Percentiles rank a stretch among this genome's conserved stretches.
These are phyloP conservation scores for Macropis europaea DNA, from an alignment of 2,888 invertebrate genomes.

Conservation along the genomic window DNA sequence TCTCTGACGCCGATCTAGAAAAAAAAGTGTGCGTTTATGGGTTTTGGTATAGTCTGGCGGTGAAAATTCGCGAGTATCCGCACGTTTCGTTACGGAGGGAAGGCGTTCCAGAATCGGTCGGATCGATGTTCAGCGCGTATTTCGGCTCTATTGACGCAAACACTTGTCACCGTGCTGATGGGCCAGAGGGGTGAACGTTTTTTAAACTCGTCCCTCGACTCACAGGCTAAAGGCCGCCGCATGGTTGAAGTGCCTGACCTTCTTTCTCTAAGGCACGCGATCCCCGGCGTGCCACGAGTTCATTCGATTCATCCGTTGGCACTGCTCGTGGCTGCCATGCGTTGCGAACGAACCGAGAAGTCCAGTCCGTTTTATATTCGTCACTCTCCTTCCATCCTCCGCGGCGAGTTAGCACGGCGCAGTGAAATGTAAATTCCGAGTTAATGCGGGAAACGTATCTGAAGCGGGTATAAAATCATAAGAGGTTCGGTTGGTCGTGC, in stretches of 20 bases:
- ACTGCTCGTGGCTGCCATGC: slow-evolving; percentile 10
- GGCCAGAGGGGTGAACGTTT: slow-evolving; percentile 3
- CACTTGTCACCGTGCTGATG: slow-evolving; percentile 1
- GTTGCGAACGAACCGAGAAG: neutral
- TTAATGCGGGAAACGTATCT: neutral
- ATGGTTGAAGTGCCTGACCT: slow-evolving; percentile 41
- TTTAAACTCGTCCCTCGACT: slow-evolving; percentile 33
- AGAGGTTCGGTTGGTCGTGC: slow-evolving; percentile 34
- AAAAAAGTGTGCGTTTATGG: too few relatives aligned
- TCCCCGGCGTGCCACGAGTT: slow-evolving; percentile 40
- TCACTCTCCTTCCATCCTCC: slow-evolving; percentile 6
- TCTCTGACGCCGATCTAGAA: too few relatives aligned
- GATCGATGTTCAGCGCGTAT: too few relatives aligned
- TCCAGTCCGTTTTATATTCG: slow-evolving; percentile 42
- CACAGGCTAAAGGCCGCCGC: slow-evolving; percentile 34
- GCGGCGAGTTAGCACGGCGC: neutral
- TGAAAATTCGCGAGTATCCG: too few relatives aligned
- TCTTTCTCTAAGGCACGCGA: slow-evolving; percentile 45
- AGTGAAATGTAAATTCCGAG: too few relatives aligned
- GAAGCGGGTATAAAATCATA: too few relatives aligned
- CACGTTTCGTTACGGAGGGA: too few relatives aligned
- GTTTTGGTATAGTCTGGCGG: too few relatives aligned
- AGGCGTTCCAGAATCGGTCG: too few relatives aligned
- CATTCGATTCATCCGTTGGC: slow-evolving; percentile 45
- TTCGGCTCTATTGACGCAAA: neutral